phyloP scores from a whole-genome alignment of 2,888 invertebrate species.

The Trichogramma evanescens region DNA sequence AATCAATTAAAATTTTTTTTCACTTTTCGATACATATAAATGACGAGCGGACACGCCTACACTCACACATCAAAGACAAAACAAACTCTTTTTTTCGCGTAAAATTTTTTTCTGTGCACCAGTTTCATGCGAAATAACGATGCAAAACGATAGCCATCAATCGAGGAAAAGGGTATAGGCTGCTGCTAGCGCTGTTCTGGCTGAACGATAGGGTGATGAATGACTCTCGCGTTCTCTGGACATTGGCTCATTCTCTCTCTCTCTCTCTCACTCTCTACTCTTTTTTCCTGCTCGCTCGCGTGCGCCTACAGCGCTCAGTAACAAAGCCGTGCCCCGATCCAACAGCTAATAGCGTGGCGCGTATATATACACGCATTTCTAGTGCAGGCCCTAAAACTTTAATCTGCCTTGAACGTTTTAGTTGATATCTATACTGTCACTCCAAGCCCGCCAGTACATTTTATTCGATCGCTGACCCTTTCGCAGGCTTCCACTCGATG shows the following conservation, averaged over 20 bases:
- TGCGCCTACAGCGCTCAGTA: no score
- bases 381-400: slow-evolving; percentile 16
- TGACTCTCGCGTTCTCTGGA: slow-evolving; percentile 4
- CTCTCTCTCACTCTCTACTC: neutral
- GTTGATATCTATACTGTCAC: slow-evolving; percentile 11
- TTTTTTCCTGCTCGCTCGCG: neutral
- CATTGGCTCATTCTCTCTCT: neutral
- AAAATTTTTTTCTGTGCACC: no score
- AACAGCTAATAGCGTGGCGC: slow-evolving; percentile 8
- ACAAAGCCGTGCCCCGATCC: no score
- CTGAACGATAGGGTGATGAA: slow-evolving; percentile 7
- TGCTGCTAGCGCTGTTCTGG: neutral
- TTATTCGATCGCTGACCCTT: neutral
- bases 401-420: slow-evolving; percentile 17
- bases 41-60: neutral
- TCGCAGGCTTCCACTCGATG: neutral
- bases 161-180: neutral
- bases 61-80: neutral
- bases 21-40: no score
- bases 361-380: neutral
- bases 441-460: slow-evolving; percentile 10
- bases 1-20: no score
- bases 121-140: no score
- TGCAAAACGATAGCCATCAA: neutral
- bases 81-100: no score